Percentiles rank a stretch among this genome's conserved stretches.
Conservation (phyloP, 1,140 invertebrate genomes). For the Muscidifurax raptorellus region DNA sequence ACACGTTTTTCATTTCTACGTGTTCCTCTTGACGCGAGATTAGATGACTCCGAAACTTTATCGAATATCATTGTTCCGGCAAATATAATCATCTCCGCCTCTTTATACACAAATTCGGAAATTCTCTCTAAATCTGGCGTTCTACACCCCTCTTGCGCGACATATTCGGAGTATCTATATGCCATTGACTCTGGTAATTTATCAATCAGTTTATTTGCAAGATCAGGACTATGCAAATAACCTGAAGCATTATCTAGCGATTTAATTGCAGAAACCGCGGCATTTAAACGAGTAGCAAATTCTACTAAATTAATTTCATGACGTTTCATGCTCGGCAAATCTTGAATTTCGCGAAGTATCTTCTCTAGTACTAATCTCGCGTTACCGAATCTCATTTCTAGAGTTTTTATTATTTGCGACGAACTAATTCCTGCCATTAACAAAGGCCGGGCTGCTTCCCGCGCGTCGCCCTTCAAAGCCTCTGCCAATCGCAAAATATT, state of each 20-base stretch:
- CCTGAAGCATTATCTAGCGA: not conserved
- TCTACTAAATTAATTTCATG: not conserved
- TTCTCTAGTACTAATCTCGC: not conserved
- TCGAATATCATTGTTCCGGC: not conserved
- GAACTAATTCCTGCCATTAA: not conserved
- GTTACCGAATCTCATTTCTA: conserved; percentile 1
- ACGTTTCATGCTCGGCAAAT: conserved; percentile 11
- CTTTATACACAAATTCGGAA: not conserved
- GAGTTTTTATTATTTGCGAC: not conserved
- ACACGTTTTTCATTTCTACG: not conserved
- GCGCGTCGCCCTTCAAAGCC: not conserved
- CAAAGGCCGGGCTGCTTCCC: not conserved
- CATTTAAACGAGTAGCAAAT: not conserved
- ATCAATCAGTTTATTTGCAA: not conserved
- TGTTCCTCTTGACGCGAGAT: not conserved
- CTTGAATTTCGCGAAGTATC: not conserved
- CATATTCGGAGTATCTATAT: not conserved
- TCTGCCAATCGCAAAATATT: not conserved
- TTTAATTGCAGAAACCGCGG: not conserved
- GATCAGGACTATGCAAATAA: conserved; percentile 22
- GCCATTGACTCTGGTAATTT: conserved; percentile 1
- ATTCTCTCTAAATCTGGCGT: conserved; percentile 19
- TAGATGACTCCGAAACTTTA: too few relatives aligned
- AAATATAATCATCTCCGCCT: too few relatives aligned
- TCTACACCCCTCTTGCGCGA: not conserved